Evolutionary conservation across 2,888 invertebrate genomes (phyloP).

Genomic region (Hetaerina titia): DNA sequence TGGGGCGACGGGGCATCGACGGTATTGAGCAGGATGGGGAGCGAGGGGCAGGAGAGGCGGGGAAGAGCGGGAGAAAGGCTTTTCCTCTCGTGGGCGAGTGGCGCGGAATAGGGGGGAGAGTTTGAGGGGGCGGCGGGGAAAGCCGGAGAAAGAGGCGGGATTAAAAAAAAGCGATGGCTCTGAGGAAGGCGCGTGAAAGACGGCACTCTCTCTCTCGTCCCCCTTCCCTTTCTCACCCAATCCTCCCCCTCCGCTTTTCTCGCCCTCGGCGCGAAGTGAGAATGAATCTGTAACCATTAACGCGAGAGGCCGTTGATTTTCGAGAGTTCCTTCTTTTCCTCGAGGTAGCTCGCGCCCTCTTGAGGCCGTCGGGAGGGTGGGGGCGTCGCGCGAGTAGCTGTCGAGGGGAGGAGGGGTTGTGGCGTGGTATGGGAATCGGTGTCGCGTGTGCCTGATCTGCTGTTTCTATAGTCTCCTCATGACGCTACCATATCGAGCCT

Average conservation of each 20-base stretch:
- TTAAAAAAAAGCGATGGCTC: neutral
- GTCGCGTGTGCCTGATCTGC: neutral
- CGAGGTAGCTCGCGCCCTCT: too few species aligned
- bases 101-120: neutral
- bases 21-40: neutral
- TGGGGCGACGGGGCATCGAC: neutral
- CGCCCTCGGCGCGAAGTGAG: neutral
- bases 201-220: neutral
- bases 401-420: neutral
- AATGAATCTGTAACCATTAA: conserved; percentile 48
- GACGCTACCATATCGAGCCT: neutral
- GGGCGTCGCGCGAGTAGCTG: neutral
- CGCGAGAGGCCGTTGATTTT: neutral
- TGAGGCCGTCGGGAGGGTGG: too few species aligned
- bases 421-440: neutral
- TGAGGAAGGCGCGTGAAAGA: conserved; percentile 18
- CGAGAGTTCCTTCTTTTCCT: neutral
- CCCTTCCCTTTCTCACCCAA: neutral
- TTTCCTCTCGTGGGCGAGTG: neutral
- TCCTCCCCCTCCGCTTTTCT: neutral
- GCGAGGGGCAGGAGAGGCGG: neutral
- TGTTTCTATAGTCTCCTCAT: neutral
- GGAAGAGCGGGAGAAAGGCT: neutral
- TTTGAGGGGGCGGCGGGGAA: neutral
- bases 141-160: neutral